These are phyloP conservation scores for Nomada fabriciana DNA, from an alignment of 2,888 invertebrate species.

Conservation along the genomic window DNA sequence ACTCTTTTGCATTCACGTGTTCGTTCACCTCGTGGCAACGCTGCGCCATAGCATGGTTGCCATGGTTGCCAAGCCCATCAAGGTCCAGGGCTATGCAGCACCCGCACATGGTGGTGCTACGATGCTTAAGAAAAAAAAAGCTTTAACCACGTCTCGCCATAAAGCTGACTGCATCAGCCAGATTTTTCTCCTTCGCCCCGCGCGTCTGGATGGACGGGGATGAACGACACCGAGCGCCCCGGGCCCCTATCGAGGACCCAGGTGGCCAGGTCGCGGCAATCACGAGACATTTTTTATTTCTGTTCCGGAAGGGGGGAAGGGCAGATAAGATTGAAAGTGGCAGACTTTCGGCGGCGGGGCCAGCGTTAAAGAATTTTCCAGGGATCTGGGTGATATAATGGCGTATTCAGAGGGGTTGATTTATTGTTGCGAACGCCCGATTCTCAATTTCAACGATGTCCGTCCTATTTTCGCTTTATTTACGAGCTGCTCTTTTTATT, in stretches of 20 bases:
- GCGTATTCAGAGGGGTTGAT: not conserved
- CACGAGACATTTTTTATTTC: conserved; percentile 8
- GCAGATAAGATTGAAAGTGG: not conserved
- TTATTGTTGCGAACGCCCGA: not conserved
- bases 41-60: conserved; percentile 68
- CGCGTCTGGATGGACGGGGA: conserved; percentile 18
- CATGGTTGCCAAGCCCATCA: conserved; percentile 74
- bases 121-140: conserved; percentile 63
- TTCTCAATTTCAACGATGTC: not conserved
- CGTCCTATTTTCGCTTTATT: not conserved
- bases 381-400: no score
- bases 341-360: not conserved
- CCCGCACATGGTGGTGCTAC: conserved; percentile 68
- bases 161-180: conserved; percentile 53
- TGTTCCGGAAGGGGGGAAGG: not conserved
- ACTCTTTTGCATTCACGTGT: conserved; percentile 72
- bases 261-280: conserved; percentile 19
- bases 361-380: not conserved
- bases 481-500: conserved; percentile 1
- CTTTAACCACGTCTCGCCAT: conserved; percentile 51
- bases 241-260: conserved; percentile 27
- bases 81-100: conserved; percentile 69
- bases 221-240: not conserved
- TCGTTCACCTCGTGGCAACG: conserved; percentile 69
- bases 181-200: conserved; percentile 60